Percentiles rank a stretch among this genome's conserved stretches.
phyloP scores from a whole-genome alignment of 2,888 invertebrate genomes.

The Acrobasis suavella region DNA sequence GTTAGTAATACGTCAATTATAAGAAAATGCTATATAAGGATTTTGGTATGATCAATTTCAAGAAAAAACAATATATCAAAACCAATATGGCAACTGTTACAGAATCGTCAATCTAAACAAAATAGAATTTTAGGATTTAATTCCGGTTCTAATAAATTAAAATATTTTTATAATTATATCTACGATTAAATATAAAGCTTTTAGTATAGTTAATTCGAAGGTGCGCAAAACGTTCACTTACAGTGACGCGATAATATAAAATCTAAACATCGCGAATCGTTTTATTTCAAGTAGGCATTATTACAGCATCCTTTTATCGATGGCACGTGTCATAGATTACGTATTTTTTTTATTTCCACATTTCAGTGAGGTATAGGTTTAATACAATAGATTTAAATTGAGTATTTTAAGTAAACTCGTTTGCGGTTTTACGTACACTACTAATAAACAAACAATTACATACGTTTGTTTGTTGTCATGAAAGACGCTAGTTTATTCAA shows the following conservation, averaged over 20 bases:
- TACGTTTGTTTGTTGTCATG: neutral
- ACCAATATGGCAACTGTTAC: too few species aligned
- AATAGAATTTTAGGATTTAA: neutral
- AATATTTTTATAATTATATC: neutral
- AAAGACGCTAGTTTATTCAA: neutral
- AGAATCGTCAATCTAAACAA: neutral
- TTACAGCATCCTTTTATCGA: neutral
- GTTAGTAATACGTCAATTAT: too few species aligned
- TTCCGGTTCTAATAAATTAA: neutral
- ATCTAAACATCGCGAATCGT: constrained; percentile 3
- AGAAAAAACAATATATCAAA: too few species aligned
- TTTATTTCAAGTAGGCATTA: neutral
- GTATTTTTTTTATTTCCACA: constrained; percentile 11
- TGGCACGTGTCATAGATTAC: neutral
- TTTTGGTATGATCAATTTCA: too few species aligned
- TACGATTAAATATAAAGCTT: neutral
- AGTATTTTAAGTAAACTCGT: too few species aligned
- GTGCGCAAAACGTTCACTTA: neutral
- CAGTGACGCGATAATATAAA: constrained; percentile 15
- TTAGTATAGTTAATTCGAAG: too few species aligned
- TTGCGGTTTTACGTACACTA: neutral
- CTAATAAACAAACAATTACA: neutral
- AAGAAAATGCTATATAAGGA: too few species aligned
- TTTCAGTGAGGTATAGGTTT: neutral
- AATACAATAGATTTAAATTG: too few species aligned